Conservation (phyloP, 2,113 vertebrate species). For the Podilymbus podiceps region DNA sequence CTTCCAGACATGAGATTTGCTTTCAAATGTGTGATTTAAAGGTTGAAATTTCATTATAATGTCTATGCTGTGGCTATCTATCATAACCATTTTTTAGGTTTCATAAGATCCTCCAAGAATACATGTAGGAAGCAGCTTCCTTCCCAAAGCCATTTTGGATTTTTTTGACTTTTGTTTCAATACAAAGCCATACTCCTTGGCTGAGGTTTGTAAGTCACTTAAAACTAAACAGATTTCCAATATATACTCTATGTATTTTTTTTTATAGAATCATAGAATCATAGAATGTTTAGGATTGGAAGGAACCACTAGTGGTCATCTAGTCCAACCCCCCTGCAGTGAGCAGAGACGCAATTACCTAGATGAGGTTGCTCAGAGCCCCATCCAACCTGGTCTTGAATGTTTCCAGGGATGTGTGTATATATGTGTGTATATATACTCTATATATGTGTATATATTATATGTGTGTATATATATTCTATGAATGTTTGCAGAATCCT, state of each 20-base stretch:
- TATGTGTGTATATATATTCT: not conserved
- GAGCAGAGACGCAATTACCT: too few relatives aligned
- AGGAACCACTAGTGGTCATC: too few relatives aligned
- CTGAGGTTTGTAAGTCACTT: not conserved
- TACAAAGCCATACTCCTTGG: not conserved
- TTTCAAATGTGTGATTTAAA: not conserved
- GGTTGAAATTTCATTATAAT: not conserved
- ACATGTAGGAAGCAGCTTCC: not conserved
- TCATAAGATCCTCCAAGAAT: not conserved
- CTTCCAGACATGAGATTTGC: not conserved
- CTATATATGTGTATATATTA: too few relatives aligned
- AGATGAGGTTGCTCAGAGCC: too few relatives aligned
- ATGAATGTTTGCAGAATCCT: not conserved
- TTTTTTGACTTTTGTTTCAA: not conserved
- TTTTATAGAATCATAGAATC: too few relatives aligned
- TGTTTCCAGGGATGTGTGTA: too few relatives aligned
- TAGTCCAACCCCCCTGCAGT: too few relatives aligned
- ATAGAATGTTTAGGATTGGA: too few relatives aligned
- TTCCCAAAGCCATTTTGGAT: fast-evolving
- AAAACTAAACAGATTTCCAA: not conserved
- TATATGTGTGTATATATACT: too few relatives aligned
- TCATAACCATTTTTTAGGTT: not conserved
- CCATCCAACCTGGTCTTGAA: too few relatives aligned
- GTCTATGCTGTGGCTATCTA: fast-evolving
- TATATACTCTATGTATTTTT: not conserved